These are phyloP conservation scores for Eucidaris tribuloides DNA, from an alignment of 35 echinoderm and acorn worm species.

Conservation along the genomic window DNA sequence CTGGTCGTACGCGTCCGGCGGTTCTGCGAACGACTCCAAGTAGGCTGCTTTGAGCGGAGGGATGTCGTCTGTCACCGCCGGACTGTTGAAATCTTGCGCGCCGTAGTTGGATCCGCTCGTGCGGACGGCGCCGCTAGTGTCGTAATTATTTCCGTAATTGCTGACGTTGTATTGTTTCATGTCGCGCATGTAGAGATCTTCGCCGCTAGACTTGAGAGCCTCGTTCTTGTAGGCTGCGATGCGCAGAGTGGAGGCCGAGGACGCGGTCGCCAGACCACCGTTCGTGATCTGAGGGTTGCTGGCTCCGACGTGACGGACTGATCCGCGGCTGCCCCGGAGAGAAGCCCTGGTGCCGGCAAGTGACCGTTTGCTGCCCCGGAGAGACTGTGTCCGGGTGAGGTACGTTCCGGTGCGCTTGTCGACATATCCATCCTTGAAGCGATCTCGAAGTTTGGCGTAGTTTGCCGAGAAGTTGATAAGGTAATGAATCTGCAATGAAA, in stretches of 20 bases:
- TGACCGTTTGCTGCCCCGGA: conserved; percentile 47
- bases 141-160: not conserved
- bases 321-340: conserved; percentile 47
- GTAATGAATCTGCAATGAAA: conserved; percentile 58
- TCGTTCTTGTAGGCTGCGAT: not conserved
- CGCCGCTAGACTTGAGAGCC: conserved; percentile 2
- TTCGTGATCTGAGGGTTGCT: not conserved
- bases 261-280: not conserved
- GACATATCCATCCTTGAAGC: conserved; percentile 80
- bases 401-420: conserved; percentile 74
- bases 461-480: conserved; percentile 78
- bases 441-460: conserved; percentile 83
- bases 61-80: not conserved
- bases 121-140: not conserved
- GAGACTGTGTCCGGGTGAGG: conserved; percentile 31
- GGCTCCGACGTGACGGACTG: not conserved
- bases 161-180: not conserved
- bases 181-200: conserved; percentile 8
- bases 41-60: not conserved
- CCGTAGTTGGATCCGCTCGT: not conserved
- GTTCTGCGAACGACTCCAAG: not conserved
- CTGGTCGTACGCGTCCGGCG: not conserved
- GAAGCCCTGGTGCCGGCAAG: conserved; percentile 13
- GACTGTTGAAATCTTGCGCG: not conserved
- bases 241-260: not conserved